Percentiles rank a stretch among this genome's conserved stretches.
Conservation (phyloP, 2,888 invertebrate species). For the Caenorhabditis sp. region DNA sequence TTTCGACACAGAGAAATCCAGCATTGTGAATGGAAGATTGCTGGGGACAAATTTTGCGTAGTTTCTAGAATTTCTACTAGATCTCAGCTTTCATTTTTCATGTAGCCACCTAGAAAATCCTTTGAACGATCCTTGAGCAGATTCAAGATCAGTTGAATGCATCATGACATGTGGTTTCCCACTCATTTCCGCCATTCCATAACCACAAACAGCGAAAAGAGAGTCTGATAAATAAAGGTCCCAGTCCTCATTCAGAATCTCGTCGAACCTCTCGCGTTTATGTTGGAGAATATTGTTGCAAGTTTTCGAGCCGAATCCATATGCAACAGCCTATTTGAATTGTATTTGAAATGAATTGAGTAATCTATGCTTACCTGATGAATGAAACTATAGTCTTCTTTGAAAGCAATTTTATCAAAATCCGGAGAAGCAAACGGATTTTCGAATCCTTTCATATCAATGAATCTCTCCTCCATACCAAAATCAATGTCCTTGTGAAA, state of each 20-base stretch:
- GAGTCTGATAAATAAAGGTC: conserved; percentile 49
- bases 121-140: conserved; percentile 53
- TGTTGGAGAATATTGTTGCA: conserved; percentile 47
- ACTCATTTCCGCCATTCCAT: conserved; percentile 48
- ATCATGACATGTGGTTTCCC: conserved; percentile 57
- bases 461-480: conserved; percentile 52
- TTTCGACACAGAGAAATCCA: conserved; percentile 19
- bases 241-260: conserved; percentile 39
- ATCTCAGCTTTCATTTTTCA: neutral
- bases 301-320: conserved; percentile 44
- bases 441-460: conserved; percentile 42
- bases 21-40: conserved; percentile 41
- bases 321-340: conserved; percentile 26
- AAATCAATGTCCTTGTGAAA: conserved; percentile 52
- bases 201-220: conserved; percentile 53
- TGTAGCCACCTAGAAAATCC: conserved; percentile 37
- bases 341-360: too few species aligned
- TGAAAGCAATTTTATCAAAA: conserved; percentile 49
- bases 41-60: conserved; percentile 45
- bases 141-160: conserved; percentile 57
- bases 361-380: conserved; percentile 52
- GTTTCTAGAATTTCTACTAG: conserved; percentile 23
- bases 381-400: conserved; percentile 49
- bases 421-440: conserved; percentile 52
- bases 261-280: conserved; percentile 26